phyloP scores from a whole-genome alignment of 1,140 invertebrate genomes.

The Drosophila chauvacae region DNA sequence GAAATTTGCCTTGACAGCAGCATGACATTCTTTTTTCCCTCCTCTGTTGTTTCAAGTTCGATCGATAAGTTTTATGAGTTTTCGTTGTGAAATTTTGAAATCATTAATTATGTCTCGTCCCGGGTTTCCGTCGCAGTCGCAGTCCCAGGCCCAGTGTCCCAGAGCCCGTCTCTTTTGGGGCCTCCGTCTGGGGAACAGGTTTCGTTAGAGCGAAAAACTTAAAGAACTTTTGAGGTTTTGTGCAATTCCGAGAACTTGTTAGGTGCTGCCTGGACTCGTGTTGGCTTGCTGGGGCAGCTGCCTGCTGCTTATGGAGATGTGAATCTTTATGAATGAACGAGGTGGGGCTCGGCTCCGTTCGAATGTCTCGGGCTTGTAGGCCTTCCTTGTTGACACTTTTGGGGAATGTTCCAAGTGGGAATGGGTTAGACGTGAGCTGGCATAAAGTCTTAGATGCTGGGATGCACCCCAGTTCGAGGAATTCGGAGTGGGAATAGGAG shows the following conservation, averaged over 20 bases:
- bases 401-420: constrained; percentile 39
- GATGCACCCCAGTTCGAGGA: constrained; percentile 22
- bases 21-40: constrained; percentile 35
- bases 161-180: constrained; percentile 2
- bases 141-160: constrained; percentile 6
- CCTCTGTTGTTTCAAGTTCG: constrained; percentile 18
- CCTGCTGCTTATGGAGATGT: constrained; percentile 50
- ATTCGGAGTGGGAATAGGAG: neutral
- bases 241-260: constrained; percentile 73
- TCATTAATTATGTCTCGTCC: constrained; percentile 69
- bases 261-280: constrained; percentile 40
- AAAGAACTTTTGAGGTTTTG: constrained; percentile 47
- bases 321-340: constrained; percentile 73
- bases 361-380: constrained; percentile 26
- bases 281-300: constrained; percentile 20
- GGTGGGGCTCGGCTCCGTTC: constrained; percentile 11
- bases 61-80: constrained; percentile 68
- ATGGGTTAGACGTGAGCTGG: constrained; percentile 65
- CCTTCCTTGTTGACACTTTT: constrained; percentile 49
- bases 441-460: constrained; percentile 12
- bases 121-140: constrained; percentile 2
- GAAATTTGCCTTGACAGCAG: constrained; percentile 24
- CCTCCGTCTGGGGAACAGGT: constrained; percentile 51
- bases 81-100: constrained; percentile 68
- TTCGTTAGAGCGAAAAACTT: constrained; percentile 48